Base-by-base conservation (phyloP, 2,797 vertebrate genomes). In the Toxotes lorentzi region DNA sequence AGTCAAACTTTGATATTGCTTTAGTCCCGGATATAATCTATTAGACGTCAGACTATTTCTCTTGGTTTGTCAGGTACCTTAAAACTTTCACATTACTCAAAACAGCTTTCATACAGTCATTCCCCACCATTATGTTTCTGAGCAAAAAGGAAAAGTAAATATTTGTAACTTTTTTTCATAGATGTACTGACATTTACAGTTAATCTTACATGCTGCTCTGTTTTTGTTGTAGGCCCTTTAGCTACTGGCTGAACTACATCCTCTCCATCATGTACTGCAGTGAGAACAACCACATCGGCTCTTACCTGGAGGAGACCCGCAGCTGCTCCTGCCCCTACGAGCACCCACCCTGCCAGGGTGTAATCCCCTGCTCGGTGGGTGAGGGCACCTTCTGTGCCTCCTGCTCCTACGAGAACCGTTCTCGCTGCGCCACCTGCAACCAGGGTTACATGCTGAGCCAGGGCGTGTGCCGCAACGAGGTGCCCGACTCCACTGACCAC, bases 241-340 rank as follows among this genome's bases (percentile, higher is more conserved):
- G 91, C 90, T 97, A 98, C 35, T 99, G 98, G 98, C 94, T 97
- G 78, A 96, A 95, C 72, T 97, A 97, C 89, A 96, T 99, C 93
- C 97, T 98, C 77, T 99, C 98, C 23, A 96, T 98, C 74, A 96
- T 99, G 66, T 99, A 99, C 95, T 99, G 98, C 95, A 97, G 97
- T 0, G 97, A 99, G 89, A 99, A 99, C 38, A 97, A 96, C 79
- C 96, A 97, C 35, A 93, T 98, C 53, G 98, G 98, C 27, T 97
- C 96, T 48, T 99, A 98, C 81, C 95, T 96, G 0, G 97, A 99
- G 70, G 97, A 97, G 88, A 98, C 96, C 0, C 93, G 96, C 82
- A 95, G 95, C 1, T 99, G 98, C 90, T 96, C 96, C 0, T 99
- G 98, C 72, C 97, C 96, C 0, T 98, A 97, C 0, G 97, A 98